phyloP scores from a whole-genome alignment of 2,113 vertebrate species.

The Strix uralensis region DNA sequence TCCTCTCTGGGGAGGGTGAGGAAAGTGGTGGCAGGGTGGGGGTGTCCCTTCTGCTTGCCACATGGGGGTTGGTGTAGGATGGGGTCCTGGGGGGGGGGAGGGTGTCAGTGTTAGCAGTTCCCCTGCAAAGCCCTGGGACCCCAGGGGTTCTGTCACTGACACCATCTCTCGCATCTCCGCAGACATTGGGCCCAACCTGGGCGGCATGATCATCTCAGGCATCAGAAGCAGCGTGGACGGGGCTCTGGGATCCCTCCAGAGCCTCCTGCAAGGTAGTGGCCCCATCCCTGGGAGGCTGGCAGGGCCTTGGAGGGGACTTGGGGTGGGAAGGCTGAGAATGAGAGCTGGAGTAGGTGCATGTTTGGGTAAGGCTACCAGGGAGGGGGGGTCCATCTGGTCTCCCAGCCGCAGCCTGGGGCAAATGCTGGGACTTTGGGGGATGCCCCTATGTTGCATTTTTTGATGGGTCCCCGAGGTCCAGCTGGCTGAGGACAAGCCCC shows the following conservation, averaged over 20 bases:
- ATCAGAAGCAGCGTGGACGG: background rate
- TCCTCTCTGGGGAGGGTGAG: background rate
- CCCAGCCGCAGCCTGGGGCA: background rate
- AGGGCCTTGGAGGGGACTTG: background rate
- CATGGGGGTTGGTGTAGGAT: background rate
- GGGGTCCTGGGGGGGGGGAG: background rate
- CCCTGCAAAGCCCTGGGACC: background rate
- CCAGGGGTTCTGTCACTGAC: accelerated
- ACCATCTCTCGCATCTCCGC: background rate
- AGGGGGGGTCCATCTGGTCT: background rate
- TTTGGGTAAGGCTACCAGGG: background rate
- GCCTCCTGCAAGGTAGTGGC: conserved; percentile 53
- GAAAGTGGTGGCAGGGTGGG: background rate
- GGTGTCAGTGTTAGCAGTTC: background rate
- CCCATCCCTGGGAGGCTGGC: background rate
- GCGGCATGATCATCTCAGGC: conserved; percentile 38
- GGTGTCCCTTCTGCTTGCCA: background rate
- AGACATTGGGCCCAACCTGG: conserved; percentile 78
- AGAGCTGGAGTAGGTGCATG: background rate
- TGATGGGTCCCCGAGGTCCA: background rate
- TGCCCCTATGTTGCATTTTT: background rate
- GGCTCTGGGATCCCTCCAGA: conserved; percentile 37
- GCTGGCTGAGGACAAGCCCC: background rate
- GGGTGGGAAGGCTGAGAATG: background rate
- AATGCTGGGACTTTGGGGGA: background rate